phyloP scores from a whole-genome alignment of 2,797 vertebrate genomes.

The Lerista edwardsae region DNA sequence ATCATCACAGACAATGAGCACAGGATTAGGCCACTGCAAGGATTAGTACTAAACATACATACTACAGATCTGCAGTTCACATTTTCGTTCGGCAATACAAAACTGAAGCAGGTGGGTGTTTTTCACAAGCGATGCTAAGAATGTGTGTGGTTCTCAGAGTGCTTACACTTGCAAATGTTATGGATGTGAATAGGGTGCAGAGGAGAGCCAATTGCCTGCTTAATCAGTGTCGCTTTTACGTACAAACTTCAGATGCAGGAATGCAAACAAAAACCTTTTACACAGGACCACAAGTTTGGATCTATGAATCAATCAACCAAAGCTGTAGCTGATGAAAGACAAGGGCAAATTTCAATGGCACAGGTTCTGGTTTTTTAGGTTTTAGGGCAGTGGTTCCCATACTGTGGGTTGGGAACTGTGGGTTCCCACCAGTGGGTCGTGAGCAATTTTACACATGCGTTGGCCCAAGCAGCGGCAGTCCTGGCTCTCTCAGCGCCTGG shows the following conservation, averaged over 20 bases:
- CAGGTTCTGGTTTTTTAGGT: too few species aligned
- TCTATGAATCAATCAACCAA: neutral
- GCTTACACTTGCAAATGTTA: neutral
- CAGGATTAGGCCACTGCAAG: too few species aligned
- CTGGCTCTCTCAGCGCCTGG: too few species aligned
- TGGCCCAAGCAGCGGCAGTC: too few species aligned
- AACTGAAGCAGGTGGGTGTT: neutral
- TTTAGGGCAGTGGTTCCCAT: too few species aligned
- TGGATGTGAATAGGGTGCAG: neutral
- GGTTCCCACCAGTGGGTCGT: too few species aligned
- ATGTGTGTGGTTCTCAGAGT: neutral
- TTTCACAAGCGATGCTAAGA: neutral
- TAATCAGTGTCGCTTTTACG: neutral
- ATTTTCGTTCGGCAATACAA: neutral
- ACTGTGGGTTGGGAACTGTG: too few species aligned
- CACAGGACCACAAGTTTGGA: neutral
- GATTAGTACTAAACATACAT: too few species aligned
- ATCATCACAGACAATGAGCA: too few species aligned
- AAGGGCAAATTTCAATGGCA: too few species aligned
- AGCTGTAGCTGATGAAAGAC: too few species aligned
- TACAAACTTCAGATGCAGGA: neutral
- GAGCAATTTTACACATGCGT: too few species aligned
- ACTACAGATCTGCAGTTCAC: neutral
- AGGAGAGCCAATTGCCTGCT: neutral
- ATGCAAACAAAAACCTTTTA: neutral